Percentiles rank a stretch among this genome's conserved stretches.
These are phyloP conservation scores for Tylochromis polylepis DNA, from an alignment of 2,113 vertebrate genomes.

Conservation along the genomic window DNA sequence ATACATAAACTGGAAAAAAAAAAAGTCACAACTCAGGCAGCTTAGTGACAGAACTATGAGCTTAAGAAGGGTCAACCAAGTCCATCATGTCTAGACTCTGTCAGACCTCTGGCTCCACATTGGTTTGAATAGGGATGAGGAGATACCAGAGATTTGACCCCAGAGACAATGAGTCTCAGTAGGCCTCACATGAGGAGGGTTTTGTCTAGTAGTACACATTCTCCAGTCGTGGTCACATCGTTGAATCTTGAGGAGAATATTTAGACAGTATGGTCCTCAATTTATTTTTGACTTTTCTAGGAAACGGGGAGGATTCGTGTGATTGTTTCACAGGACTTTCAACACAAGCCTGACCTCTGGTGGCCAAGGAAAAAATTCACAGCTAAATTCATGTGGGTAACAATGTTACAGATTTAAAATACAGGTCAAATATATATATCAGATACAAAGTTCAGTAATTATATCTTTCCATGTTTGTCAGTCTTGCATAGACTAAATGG, in stretches of 20 bases:
- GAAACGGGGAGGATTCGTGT: not conserved
- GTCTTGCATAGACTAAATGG: not conserved
- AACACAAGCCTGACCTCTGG: slow-evolving; percentile 48
- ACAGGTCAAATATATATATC: not conserved
- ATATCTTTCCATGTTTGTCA: not conserved
- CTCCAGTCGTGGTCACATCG: slow-evolving; percentile 32
- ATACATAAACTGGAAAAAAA: slow-evolving; percentile 12
- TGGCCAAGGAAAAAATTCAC: slow-evolving; percentile 12
- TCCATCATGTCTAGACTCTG: slow-evolving; percentile 56
- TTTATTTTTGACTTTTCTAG: not conserved
- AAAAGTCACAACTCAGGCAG: slow-evolving; percentile 25
- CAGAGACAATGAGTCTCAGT: slow-evolving; percentile 61
- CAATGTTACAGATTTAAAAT: not conserved
- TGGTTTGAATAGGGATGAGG: slow-evolving; percentile 56
- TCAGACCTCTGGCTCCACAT: slow-evolving; percentile 63
- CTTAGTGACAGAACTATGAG: slow-evolving; percentile 4
- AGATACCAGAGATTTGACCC: slow-evolving; percentile 60
- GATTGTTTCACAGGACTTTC: not conserved
- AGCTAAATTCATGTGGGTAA: not conserved
- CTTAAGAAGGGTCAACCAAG: slow-evolving; percentile 36
- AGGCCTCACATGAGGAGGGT: slow-evolving; percentile 47
- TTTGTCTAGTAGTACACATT: slow-evolving; percentile 41
- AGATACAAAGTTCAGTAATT: not conserved
- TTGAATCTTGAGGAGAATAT: slow-evolving; percentile 2
- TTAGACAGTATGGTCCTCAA: not conserved